Conservation (phyloP, 2,797 vertebrate genomes). For the Lepilemur ruficaudatus region DNA sequence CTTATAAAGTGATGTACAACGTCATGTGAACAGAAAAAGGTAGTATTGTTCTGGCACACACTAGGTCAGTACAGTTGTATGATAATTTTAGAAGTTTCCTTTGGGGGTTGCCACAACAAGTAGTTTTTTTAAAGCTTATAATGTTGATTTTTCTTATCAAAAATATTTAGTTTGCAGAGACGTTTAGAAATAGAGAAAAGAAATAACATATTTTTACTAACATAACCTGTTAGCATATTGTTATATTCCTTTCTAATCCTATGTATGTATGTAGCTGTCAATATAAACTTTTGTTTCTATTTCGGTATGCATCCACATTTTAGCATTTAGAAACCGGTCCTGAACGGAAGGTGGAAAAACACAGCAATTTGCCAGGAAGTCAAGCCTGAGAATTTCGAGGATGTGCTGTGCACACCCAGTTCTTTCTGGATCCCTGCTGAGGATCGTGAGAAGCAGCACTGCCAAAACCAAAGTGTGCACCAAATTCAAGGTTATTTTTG, state of each 20-base stretch:
- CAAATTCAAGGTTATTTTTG: background rate
- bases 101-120: background rate
- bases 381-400: background rate
- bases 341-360: background rate
- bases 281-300: background rate
- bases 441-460: background rate
- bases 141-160: slow-evolving; percentile 28
- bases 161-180: background rate
- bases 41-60: background rate
- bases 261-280: background rate
- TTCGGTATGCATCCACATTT: background rate
- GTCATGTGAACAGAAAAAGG: slow-evolving; percentile 49
- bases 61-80: background rate
- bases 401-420: background rate
- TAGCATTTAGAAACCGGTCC: background rate
- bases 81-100: slow-evolving; percentile 42
- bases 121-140: background rate
- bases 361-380: background rate
- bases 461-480: background rate
- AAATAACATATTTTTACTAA: background rate
- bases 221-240: background rate
- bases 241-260: background rate
- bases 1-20: background rate
- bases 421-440: background rate
- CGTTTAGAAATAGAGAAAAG: background rate